Conservation (phyloP, 2,797 vertebrate species). For the Pteronotus mesoamericanus region DNA sequence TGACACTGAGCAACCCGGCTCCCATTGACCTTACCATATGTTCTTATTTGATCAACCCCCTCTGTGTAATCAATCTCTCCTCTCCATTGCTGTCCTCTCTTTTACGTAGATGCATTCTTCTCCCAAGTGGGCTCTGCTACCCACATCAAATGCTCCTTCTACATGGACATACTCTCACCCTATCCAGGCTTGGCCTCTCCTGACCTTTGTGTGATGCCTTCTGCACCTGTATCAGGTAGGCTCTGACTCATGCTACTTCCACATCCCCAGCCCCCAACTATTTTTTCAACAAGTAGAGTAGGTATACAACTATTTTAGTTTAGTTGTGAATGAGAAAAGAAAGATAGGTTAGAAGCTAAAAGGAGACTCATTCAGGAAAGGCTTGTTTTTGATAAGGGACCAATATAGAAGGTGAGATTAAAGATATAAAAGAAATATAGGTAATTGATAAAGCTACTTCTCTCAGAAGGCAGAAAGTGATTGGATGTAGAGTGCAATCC, state of each 20-base stretch:
- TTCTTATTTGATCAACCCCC: background rate
- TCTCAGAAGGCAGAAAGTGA: background rate
- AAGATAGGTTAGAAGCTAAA: background rate
- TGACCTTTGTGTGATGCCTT: background rate
- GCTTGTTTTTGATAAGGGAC: background rate
- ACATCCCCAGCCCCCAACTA: background rate
- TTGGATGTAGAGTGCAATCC: background rate
- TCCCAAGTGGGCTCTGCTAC: background rate
- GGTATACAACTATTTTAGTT: background rate
- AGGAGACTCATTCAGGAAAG: background rate
- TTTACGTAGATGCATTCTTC: background rate
- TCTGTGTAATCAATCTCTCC: background rate
- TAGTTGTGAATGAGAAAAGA: background rate
- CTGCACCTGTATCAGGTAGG: background rate
- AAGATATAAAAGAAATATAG: background rate
- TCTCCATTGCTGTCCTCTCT: background rate
- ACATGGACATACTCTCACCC: background rate
- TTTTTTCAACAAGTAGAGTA: background rate
- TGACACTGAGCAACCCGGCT: background rate
- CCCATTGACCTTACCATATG: background rate
- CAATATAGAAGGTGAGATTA: background rate
- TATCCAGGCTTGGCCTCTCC: background rate
- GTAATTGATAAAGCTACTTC: background rate
- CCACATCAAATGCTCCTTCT: background rate
- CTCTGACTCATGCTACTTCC: background rate